phyloP scores from a whole-genome alignment of 2,797 vertebrate genomes.

The Oreonectes daqikongensis region DNA sequence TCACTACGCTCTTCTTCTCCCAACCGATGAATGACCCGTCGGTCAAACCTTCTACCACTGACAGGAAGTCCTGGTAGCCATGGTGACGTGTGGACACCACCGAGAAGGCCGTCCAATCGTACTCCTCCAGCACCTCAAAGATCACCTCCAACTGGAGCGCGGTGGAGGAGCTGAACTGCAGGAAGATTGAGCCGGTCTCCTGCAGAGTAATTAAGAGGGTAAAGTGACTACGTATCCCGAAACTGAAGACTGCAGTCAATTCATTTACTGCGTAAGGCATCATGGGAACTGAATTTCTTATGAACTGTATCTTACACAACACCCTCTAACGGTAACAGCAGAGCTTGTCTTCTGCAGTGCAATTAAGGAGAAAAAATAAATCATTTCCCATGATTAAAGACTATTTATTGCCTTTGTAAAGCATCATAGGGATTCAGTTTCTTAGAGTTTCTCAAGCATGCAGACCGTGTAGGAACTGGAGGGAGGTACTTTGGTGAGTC shows the following conservation, averaged over 20 bases:
- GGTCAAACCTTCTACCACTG: constrained; percentile 90
- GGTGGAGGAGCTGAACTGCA: constrained; percentile 93
- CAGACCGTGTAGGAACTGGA: constrained; percentile 61
- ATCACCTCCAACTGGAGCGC: constrained; percentile 92
- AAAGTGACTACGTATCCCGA: constrained; percentile 62
- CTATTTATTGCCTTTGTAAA: constrained; percentile 65
- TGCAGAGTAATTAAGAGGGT: constrained; percentile 67
- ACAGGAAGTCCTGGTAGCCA: constrained; percentile 92
- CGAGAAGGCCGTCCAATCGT: constrained; percentile 94
- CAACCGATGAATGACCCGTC: constrained; percentile 95
- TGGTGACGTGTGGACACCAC: constrained; percentile 91
- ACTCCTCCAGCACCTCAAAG: constrained; percentile 95
- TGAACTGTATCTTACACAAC: constrained; percentile 51
- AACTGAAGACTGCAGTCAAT: constrained; percentile 56
- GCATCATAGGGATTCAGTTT: constrained; percentile 68
- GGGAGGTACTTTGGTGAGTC: constrained; percentile 65
- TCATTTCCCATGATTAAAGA: constrained; percentile 48
- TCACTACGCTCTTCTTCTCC: constrained; percentile 93
- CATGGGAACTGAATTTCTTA: constrained; percentile 65
- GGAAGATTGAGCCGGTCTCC: constrained; percentile 94
- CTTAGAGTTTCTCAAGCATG: constrained; percentile 53
- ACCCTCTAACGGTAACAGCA: constrained; percentile 63
- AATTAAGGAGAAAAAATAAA: constrained; percentile 50
- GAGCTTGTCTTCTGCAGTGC: constrained; percentile 52
- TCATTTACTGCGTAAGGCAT: constrained; percentile 64